Percentiles rank a stretch among this genome's conserved stretches.
These are phyloP conservation scores for Hipposideros armiger DNA, from an alignment of 2,113 vertebrate species.

Conservation along the genomic window DNA sequence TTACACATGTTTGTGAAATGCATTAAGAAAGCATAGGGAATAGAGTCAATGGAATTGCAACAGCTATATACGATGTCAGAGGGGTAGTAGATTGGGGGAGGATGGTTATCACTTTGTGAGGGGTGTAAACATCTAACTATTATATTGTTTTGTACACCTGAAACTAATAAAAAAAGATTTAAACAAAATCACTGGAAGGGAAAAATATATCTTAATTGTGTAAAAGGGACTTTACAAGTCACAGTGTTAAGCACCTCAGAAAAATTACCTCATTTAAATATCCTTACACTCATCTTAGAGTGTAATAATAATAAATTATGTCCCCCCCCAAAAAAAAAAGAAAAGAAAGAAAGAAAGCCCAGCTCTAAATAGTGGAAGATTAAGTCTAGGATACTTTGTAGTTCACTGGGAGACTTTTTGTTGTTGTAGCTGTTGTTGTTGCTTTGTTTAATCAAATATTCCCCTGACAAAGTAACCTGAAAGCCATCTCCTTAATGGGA, in stretches of 20 bases:
- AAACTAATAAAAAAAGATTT: too few species aligned
- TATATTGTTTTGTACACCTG: too few species aligned
- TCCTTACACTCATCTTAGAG: not conserved
- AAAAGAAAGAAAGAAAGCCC: not conserved
- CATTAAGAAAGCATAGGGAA: not conserved
- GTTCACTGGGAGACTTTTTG: not conserved
- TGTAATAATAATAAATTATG: not conserved
- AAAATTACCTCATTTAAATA: not conserved
- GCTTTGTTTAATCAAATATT: constrained; percentile 50
- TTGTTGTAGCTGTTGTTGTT: not conserved
- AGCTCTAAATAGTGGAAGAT: constrained; percentile 18
- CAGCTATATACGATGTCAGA: too few species aligned
- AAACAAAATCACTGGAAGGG: not conserved
- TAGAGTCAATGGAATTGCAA: too few species aligned
- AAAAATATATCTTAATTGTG: not conserved
- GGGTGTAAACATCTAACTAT: too few species aligned
- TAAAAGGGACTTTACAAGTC: not conserved
- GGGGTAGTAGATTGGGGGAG: too few species aligned
- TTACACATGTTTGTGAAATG: not conserved
- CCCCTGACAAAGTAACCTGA: constrained; percentile 33
- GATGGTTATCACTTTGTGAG: too few species aligned
- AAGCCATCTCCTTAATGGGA: constrained; percentile 29
- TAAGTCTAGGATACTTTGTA: constrained; percentile 7
- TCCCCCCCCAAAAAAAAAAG: too few species aligned
- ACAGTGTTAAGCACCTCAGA: not conserved